phyloP scores from a whole-genome alignment of 2,888 invertebrate species.

The Nasonovia ribisnigri region DNA sequence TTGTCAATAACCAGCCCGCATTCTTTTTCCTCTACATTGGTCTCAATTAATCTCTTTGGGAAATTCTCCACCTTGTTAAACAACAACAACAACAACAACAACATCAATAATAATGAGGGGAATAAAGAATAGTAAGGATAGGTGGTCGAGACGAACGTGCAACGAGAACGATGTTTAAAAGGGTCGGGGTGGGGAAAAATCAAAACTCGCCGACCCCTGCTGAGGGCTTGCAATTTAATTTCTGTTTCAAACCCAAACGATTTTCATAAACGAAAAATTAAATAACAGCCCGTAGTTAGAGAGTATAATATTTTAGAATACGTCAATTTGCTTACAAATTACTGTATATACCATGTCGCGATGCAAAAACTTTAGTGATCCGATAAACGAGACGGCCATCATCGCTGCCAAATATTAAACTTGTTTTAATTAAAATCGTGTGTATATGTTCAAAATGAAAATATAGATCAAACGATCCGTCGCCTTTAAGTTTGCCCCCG shows the following conservation, averaged over 20 bases:
- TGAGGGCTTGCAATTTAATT: slow-evolving; percentile 33
- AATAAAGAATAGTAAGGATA: background rate
- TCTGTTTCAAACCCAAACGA: slow-evolving; percentile 12
- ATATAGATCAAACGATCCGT: slow-evolving; percentile 40
- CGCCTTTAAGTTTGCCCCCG: background rate
- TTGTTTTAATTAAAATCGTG: slow-evolving; percentile 57
- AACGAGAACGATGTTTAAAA: background rate
- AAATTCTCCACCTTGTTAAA: slow-evolving; percentile 61
- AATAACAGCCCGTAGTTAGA: background rate
- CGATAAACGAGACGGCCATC: slow-evolving; percentile 42
- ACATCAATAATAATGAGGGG: background rate
- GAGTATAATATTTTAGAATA: slow-evolving; percentile 16
- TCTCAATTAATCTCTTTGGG: slow-evolving; percentile 62
- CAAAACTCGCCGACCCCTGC: slow-evolving; percentile 35
- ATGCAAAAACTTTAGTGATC: slow-evolving; percentile 54
- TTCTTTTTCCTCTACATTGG: slow-evolving; percentile 51
- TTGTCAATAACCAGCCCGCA: slow-evolving; percentile 63
- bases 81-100: slow-evolving; percentile 35
- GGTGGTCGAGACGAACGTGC: background rate
- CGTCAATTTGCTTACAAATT: slow-evolving; percentile 37
- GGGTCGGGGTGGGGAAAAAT: background rate
- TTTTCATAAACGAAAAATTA: slow-evolving; percentile 37
- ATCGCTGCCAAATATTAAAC: slow-evolving; percentile 28
- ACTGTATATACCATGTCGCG: background rate
- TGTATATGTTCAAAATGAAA: slow-evolving; percentile 17